phyloP scores from a whole-genome alignment of 2,113 vertebrate genomes.

The Serilophus lunatus region DNA sequence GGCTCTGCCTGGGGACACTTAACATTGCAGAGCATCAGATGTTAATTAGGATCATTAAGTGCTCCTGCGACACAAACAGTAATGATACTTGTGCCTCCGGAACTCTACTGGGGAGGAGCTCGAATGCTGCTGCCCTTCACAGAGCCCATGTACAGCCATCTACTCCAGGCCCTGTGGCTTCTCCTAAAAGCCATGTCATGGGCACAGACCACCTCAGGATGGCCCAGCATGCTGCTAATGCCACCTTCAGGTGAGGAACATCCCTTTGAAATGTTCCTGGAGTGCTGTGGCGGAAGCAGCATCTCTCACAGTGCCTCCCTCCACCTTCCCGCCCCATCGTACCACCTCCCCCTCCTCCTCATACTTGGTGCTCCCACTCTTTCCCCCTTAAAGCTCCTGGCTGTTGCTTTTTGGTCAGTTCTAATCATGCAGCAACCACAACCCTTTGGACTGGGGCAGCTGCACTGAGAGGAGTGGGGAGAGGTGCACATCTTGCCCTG shows the following conservation, averaged over 20 bases:
- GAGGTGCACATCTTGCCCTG: rapidly evolving
- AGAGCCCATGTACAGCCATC: rapidly evolving
- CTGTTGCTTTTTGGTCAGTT: background rate
- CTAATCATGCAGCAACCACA: background rate
- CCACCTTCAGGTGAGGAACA: background rate
- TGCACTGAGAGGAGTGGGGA: background rate
- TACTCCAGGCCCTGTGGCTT: rapidly evolving
- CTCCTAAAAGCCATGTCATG: background rate
- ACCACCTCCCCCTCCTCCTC: background rate
- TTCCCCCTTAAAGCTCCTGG: background rate
- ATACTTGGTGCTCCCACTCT: rapidly evolving
- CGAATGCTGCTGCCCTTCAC: background rate
- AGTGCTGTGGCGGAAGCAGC: background rate
- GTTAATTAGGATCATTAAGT: slow-evolving; percentile 25
- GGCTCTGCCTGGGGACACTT: background rate
- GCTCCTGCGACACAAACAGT: background rate
- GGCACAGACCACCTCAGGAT: background rate
- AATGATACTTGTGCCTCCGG: background rate
- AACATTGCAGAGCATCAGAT: background rate
- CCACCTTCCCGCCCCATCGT: rapidly evolving
- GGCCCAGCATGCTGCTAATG: background rate
- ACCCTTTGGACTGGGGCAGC: background rate
- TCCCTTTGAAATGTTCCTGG: background rate
- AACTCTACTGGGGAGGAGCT: background rate
- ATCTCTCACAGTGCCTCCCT: background rate